Base-by-base conservation (phyloP, 23 tunicate species). In the Ascidia mentula region DNA sequence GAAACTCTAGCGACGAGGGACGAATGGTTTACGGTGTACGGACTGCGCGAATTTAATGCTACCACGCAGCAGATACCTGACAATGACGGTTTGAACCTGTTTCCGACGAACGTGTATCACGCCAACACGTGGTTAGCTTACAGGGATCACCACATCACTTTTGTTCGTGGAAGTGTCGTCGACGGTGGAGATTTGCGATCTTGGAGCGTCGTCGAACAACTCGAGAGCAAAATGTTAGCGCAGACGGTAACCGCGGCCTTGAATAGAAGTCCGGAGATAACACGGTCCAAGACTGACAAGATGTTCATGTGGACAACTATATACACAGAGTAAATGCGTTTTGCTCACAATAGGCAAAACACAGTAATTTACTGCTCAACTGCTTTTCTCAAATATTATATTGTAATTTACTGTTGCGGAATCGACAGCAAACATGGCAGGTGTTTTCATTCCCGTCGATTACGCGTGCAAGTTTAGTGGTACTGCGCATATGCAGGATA, bases 241-340 rank as follows among this genome's bases (percentile, higher is more conserved):
- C 33, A 42, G 37, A 77, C 42, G 12, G 5, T 45, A 26, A 35
- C 69, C 13, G 36, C 31, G 1, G 80, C 80, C 1, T 24, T 77
- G 69, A n/a, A 18, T 26, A 45, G 80, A 77, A 46, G 59, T 31
- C 80, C 80, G 3, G 38, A 45, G 9, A 26, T 36, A 1, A 38
- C 38, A 38, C 37, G n/a, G 39, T 37, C 45, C 12, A 74, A 74
- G 15, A 6, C 38, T 6, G 78, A 74, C 26, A 46, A 46, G 46
- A 74, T 24, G 9, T 74, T 74, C 38, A 74, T 74, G 78, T 74
- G 40, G 46, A 74, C 78, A 26, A 46, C 78, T 0, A 74, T 74
- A 2, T 74, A 74, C 13, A 26, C 65, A 9, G 7, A 9, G 13
- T 20, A 53, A n/a, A n/a, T n/a, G n/a, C n/a, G n/a, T n/a, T n/a